Evolutionary conservation across 2,113 vertebrate species (phyloP), one percentile per base, ranked within the genome.

Genomic region (Oreochromis spilurus): DNA sequence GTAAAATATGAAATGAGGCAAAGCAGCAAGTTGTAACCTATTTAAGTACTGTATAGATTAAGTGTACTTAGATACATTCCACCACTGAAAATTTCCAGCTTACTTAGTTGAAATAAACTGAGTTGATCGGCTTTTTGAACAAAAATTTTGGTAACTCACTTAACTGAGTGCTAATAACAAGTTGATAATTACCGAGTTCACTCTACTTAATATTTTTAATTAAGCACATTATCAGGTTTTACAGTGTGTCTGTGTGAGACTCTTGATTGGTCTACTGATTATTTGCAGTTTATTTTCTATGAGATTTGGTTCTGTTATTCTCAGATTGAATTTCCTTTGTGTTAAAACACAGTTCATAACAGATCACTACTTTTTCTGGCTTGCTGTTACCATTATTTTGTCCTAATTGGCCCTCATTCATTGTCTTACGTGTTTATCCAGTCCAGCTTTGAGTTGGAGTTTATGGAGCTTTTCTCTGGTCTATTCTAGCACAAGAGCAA

Each of bases 281-380:
- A 62, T 62, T 36, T 62, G 58, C 9, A 62, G 58, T 65, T 65
- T 65, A 65, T 65, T 65, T n/a, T 11, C 31, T 67, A 0, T 65
- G 29, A 62, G 58, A 0, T 70, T 43, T 70, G n/a, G 0, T 43
- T 70, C n/a, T 24, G n/a, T 70, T 70, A n/a, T 43, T 43, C 65
- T 43, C 5, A 70, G n/a, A 16, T 16, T 16, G 38, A 70, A 70
- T 70, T 40, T 70, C n/a, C 0, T 70, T 24, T 5, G 36, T 24
- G 12, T 70, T 70, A 5, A 9, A 43, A 9, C 12, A 72, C 26
- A 72, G 65, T 45, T 75, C 43, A 48, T 19, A 50, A 19, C 24
- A 12, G 29, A 57, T 26, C 6, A 5, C 70, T 0, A 4, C 67
- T 19, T 75, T 29, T 7, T 75, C 43, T 72, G 5, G 8, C 13